Evolutionary conservation across 2,888 invertebrate genomes (phyloP).

Genomic region (Phyllotreta striolata): DNA sequence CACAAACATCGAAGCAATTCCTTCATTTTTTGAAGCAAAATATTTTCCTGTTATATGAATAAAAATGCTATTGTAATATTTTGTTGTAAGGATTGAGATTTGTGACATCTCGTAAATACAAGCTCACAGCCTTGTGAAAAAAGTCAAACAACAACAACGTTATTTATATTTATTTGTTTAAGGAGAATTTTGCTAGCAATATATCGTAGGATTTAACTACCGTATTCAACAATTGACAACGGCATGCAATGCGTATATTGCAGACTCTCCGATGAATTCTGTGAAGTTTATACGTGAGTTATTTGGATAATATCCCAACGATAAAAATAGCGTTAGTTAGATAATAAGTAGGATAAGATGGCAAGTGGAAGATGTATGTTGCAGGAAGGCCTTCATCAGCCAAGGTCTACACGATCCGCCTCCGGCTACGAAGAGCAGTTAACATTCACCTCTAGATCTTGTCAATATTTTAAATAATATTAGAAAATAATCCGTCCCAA

Average conservation of each 20-base stretch:
- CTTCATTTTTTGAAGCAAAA: too few species aligned
- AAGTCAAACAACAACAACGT: conserved; percentile 19
- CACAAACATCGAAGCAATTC: too few species aligned
- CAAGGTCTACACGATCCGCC: conserved; percentile 55
- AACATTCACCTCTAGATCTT: conserved; percentile 47
- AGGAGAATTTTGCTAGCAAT: conserved; percentile 21
- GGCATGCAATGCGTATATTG: conserved; percentile 9
- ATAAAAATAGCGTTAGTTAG: conserved; percentile 44
- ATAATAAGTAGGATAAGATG: conserved; percentile 49
- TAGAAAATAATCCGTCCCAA: conserved; percentile 19
- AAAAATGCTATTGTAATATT: too few species aligned
- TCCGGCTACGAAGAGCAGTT: conserved; percentile 43
- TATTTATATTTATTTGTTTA: conserved; percentile 27
- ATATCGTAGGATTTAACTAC: conserved; percentile 26
- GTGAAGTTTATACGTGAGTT: conserved; percentile 39
- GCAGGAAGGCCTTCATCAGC: conserved; percentile 54
- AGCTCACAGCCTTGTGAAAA: conserved; percentile 8
- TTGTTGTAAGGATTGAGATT: too few species aligned
- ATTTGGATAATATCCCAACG: conserved; percentile 39
- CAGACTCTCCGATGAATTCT: conserved; percentile 23
- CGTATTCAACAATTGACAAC: conserved; percentile 27
- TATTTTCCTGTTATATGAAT: too few species aligned
- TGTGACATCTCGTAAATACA: too few species aligned
- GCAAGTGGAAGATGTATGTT: conserved; percentile 53
- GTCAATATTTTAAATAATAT: conserved; percentile 34